These are phyloP conservation scores for Mastomys natalensis DNA, from an alignment of 2,113 vertebrate species.

Conservation along the genomic window DNA sequence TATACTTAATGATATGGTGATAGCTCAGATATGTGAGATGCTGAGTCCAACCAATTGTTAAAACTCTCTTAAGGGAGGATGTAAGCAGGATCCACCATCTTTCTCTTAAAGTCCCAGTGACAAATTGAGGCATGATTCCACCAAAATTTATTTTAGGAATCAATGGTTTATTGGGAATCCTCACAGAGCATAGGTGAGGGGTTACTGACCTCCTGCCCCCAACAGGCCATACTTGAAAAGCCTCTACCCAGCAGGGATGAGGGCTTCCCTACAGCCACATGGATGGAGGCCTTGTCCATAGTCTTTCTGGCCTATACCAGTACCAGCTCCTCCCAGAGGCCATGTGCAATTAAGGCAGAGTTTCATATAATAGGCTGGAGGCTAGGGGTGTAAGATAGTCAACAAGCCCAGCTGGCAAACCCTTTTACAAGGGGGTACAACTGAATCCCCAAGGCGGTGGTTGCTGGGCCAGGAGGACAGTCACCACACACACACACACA, in stretches of 20 bases:
- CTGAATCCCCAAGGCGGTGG: background rate
- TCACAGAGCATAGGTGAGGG: background rate
- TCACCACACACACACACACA: background rate
- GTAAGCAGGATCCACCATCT: background rate
- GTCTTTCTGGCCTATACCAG: background rate
- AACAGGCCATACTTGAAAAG: background rate
- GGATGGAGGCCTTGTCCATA: background rate
- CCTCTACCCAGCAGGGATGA: background rate
- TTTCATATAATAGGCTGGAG: background rate
- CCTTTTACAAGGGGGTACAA: background rate
- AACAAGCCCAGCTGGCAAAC: background rate
- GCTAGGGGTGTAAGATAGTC: background rate
- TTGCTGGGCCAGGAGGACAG: background rate
- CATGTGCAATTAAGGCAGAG: background rate
- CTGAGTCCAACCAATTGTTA: background rate
- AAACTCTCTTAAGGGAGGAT: background rate
- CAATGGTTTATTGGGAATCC: background rate
- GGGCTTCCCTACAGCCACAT: background rate
- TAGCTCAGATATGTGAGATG: background rate
- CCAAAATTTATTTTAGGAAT: background rate
- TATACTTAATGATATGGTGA: background rate
- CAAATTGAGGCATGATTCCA: background rate
- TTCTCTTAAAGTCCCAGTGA: background rate
- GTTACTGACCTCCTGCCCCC: background rate
- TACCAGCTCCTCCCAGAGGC: background rate